Percentiles rank a stretch among this genome's conserved stretches.
phyloP scores from a whole-genome alignment of 2,797 vertebrate genomes.

The Delichon dasypus region DNA sequence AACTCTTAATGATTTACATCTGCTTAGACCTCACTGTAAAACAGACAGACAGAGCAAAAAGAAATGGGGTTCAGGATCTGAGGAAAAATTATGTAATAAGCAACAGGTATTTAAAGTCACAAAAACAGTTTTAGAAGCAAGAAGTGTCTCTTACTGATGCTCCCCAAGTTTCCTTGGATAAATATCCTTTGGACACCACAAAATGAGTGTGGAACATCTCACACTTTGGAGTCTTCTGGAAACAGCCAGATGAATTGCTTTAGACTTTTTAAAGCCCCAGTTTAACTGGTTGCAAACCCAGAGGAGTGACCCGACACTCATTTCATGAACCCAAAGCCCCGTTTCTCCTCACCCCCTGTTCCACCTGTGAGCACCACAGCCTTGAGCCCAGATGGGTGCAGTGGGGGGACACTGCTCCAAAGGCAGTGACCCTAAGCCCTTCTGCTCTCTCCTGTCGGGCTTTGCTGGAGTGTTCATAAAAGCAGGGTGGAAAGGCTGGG shows the following conservation, averaged over 20 bases:
- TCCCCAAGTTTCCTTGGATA: not conserved
- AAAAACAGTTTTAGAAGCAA: not conserved
- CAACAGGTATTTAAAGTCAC: not conserved
- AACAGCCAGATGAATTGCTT: not conserved
- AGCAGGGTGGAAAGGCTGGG: not conserved
- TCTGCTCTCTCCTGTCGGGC: not conserved
- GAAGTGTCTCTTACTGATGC: not conserved
- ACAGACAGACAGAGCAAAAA: not conserved
- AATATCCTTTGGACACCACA: not conserved
- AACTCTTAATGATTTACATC: not conserved
- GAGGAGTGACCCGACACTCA: accelerated
- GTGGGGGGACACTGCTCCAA: not conserved
- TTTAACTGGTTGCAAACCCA: not conserved
- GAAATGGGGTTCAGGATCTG: not conserved
- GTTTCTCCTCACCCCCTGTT: accelerated
- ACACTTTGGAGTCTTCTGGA: not conserved
- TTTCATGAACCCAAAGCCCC: accelerated
- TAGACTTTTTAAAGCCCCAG: not conserved
- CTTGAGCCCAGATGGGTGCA: accelerated
- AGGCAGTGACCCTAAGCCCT: not conserved
- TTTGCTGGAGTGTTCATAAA: accelerated
- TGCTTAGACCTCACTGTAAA: not conserved
- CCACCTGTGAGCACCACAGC: accelerated
- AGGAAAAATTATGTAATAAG: not conserved
- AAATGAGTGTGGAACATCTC: accelerated